Evolutionary conservation across 2,113 vertebrate genomes (phyloP).

Genomic region (Phoxinus phoxinus): DNA sequence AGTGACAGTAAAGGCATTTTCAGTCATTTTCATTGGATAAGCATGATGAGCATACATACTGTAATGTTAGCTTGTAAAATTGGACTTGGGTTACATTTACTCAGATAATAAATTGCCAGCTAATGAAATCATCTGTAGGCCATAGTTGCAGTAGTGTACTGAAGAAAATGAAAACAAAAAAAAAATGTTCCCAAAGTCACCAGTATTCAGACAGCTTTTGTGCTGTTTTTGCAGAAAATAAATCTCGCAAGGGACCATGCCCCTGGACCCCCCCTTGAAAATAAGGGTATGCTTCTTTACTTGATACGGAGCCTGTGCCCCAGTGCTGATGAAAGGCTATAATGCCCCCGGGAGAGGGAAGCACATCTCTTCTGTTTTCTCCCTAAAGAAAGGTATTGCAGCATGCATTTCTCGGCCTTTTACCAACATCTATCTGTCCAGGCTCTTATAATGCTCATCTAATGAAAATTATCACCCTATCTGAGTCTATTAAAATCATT

Average conservation of each 20-base stretch:
- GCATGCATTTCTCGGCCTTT: not conserved
- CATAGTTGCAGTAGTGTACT: not conserved
- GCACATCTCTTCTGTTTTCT: not conserved
- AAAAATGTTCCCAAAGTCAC: not conserved
- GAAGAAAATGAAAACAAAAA: not conserved
- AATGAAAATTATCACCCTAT: not conserved
- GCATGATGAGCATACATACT: too few species aligned
- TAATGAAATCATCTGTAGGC: not conserved
- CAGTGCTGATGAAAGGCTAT: slow-evolving; percentile 10
- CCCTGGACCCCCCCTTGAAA: not conserved
- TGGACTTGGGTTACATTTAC: not conserved
- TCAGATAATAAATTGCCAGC: not conserved
- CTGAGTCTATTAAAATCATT: not conserved
- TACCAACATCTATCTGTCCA: not conserved
- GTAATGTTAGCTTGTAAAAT: not conserved
- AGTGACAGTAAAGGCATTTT: too few species aligned
- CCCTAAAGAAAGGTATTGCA: slow-evolving; percentile 10
- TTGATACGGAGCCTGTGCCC: not conserved
- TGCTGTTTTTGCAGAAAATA: slow-evolving; percentile 30
- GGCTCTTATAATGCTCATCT: not conserved
- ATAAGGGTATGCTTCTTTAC: not conserved
- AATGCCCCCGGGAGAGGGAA: not conserved
- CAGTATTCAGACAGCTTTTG: not conserved
- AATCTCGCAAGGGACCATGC: slow-evolving; percentile 3
- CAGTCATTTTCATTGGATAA: too few species aligned